These are phyloP conservation scores for Ptyas mucosa DNA, from an alignment of 2,113 vertebrate species.

Conservation along the genomic window DNA sequence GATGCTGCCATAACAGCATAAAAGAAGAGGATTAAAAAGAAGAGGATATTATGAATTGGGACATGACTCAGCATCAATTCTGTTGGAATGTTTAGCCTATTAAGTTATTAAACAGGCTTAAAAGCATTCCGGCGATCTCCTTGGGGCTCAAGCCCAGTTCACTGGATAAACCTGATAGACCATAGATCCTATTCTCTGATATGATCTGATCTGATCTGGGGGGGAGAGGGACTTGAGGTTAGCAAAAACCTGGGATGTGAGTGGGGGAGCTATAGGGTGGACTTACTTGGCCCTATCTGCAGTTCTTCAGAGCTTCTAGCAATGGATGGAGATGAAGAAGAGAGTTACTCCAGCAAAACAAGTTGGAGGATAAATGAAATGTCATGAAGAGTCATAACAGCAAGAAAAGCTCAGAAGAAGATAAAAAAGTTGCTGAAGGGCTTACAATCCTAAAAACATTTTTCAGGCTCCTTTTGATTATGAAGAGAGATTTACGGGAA, in stretches of 20 bases:
- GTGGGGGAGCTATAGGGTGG: background rate
- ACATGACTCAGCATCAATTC: background rate
- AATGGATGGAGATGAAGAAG: background rate
- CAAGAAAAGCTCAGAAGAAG: background rate
- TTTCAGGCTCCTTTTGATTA: background rate
- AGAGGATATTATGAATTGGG: background rate
- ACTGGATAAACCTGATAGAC: background rate
- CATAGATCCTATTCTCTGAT: background rate
- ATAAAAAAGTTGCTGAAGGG: background rate
- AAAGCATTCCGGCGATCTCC: background rate
- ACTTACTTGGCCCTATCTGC: background rate
- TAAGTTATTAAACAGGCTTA: background rate
- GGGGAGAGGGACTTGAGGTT: background rate
- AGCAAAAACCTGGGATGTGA: background rate
- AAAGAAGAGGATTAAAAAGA: background rate
- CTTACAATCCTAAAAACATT: background rate
- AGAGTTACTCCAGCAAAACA: background rate
- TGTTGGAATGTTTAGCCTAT: background rate
- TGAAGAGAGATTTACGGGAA: background rate
- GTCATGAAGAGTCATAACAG: background rate
- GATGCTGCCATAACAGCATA: background rate
- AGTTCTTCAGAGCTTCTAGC: background rate
- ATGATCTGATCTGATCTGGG: background rate
- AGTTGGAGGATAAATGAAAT: background rate
- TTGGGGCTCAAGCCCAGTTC: background rate